Percentiles rank a stretch among this genome's conserved stretches.
These are phyloP conservation scores for Esperia sulphurella DNA, from an alignment of 2,888 invertebrate species.

Conservation along the genomic window DNA sequence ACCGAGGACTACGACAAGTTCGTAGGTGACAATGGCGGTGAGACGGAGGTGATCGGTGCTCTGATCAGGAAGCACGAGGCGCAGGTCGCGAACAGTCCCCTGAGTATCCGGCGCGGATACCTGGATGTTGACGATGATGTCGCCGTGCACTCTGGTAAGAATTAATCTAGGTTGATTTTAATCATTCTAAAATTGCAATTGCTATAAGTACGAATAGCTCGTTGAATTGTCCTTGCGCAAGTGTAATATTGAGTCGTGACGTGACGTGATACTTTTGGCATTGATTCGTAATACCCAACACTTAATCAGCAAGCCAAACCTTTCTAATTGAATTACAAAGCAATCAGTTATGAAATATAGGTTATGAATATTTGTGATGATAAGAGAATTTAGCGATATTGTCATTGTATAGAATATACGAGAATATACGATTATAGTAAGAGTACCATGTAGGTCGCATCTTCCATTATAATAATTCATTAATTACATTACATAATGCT, in stretches of 20 bases:
- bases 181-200: neutral
- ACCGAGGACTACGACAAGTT: slow-evolving; percentile 63
- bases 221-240: slow-evolving; percentile 21
- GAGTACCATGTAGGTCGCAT: neutral
- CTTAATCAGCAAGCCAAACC: slow-evolving; percentile 22
- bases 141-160: slow-evolving; percentile 86
- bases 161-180: slow-evolving; percentile 2
- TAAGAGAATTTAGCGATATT: neutral
- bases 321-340: slow-evolving; percentile 23
- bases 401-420: neutral
- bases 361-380: neutral
- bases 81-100: slow-evolving; percentile 59
- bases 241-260: slow-evolving; percentile 23
- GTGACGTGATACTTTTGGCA: slow-evolving; percentile 27
- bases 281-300: slow-evolving; percentile 22
- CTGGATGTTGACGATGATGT: slow-evolving; percentile 83
- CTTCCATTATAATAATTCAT: slow-evolving; percentile 11
- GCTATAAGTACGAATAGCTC: no score
- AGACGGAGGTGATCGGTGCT: slow-evolving; percentile 62
- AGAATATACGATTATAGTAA: neutral
- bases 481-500: slow-evolving; percentile 26
- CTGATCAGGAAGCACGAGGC: slow-evolving; percentile 70
- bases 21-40: slow-evolving; percentile 61
- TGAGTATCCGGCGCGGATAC: slow-evolving; percentile 69
- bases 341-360: neutral